Conservation (phyloP, 2,888 invertebrate genomes). For the Habroteleia sp. region DNA sequence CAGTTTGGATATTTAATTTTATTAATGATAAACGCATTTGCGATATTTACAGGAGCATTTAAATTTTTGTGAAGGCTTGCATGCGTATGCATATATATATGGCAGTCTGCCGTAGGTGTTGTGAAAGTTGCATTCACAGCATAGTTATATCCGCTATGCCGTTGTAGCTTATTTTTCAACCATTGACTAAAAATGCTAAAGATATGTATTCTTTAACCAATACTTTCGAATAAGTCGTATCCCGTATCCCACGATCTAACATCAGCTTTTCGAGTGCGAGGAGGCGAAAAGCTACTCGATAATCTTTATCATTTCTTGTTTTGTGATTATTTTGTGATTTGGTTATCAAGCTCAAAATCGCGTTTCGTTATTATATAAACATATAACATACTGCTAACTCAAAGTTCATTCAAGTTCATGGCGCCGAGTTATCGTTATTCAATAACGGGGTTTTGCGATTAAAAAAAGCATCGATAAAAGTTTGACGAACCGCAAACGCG, state of each 20-base stretch:
- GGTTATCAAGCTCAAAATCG: constrained; percentile 31
- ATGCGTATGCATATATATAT: too few species aligned
- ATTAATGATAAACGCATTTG: too few species aligned
- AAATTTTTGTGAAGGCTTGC: too few species aligned
- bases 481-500: constrained; percentile 18
- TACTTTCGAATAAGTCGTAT: too few species aligned
- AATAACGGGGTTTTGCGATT: constrained; percentile 1
- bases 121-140: too few species aligned
- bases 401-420: constrained; percentile 28
- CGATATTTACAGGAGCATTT: too few species aligned
- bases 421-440: constrained; percentile 1
- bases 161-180: too few species aligned
- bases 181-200: too few species aligned
- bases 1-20: too few species aligned
- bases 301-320: constrained; percentile 50
- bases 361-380: constrained; percentile 44
- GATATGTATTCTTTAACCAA: too few species aligned
- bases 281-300: constrained; percentile 43
- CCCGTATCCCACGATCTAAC: constrained; percentile 34
- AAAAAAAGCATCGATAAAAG: constrained; percentile 15
- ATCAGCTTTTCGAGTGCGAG: background rate
- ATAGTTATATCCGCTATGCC: too few species aligned
- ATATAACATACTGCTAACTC: constrained; percentile 16
- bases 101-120: too few species aligned
- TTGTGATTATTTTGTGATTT: constrained; percentile 46